These are phyloP conservation scores for Anarhynchus alexandrinus DNA, from an alignment of 2,113 vertebrate species.

Conservation along the genomic window DNA sequence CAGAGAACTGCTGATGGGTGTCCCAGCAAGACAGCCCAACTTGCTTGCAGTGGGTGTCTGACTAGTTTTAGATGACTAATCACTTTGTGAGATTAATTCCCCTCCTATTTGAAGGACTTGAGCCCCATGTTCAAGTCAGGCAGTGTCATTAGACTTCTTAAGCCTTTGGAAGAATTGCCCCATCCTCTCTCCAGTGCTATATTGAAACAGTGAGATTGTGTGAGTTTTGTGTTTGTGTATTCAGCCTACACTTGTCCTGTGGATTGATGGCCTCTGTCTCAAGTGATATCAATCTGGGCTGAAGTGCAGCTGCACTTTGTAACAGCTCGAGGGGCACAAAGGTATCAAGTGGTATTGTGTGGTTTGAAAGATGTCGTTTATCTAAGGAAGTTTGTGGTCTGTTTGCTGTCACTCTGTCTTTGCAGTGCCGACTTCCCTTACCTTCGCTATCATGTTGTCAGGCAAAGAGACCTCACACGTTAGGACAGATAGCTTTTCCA, in stretches of 20 bases:
- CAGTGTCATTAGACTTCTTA: background rate
- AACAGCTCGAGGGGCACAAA: constrained; percentile 40
- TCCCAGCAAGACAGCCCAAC: background rate
- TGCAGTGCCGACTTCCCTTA: background rate
- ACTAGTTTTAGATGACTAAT: background rate
- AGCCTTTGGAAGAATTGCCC: background rate
- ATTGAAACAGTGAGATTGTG: background rate
- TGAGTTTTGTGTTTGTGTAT: background rate
- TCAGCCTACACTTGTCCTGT: constrained; percentile 21
- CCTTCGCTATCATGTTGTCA: background rate
- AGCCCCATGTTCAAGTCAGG: background rate
- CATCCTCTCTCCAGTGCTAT: rapidly evolving
- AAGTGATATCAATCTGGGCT: constrained; percentile 28
- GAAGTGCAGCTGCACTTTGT: constrained; percentile 64
- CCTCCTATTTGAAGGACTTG: background rate
- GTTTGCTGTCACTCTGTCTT: constrained; percentile 61
- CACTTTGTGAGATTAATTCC: background rate
- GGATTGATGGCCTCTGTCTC: constrained; percentile 25
- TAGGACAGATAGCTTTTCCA: constrained; percentile 4
- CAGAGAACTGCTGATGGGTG: background rate
- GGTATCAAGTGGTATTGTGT: constrained; percentile 49
- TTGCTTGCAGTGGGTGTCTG: background rate
- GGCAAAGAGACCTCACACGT: constrained; percentile 41
- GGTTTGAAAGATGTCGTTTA: constrained; percentile 50
- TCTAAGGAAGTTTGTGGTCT: constrained; percentile 55